A percentile compares a stretch with the other conserved stretches of the same genome.
Evolutionary conservation across 2,113 vertebrate species (phyloP).

Genomic region (Strix aluco): DNA sequence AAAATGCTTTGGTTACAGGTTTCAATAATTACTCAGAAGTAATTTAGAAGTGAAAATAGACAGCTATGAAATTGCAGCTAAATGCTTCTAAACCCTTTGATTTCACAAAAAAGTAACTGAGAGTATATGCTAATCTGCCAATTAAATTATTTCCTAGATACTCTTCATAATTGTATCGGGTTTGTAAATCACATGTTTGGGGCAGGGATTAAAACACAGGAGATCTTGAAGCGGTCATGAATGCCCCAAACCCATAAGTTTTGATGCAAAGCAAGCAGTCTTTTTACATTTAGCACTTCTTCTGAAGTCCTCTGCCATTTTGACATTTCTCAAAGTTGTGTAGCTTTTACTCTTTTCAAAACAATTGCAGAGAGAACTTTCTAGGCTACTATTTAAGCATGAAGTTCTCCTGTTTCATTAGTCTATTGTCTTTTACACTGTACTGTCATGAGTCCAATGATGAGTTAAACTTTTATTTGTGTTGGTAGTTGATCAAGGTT

Average conservation of each 20-base stretch:
- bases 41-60: neutral
- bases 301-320: neutral
- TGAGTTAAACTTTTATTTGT: neutral
- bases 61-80: neutral
- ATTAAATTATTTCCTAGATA: neutral
- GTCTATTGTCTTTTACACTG: neutral
- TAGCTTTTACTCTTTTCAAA: neutral
- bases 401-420: neutral
- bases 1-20: neutral
- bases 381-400: neutral
- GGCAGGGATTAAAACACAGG: neutral
- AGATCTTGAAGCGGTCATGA: neutral
- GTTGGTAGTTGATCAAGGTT: neutral
- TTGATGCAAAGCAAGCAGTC: neutral
- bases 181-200: neutral
- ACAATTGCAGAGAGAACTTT: neutral
- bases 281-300: neutral
- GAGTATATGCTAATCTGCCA: neutral
- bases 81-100: neutral
- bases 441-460: neutral
- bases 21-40: neutral
- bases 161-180: neutral
- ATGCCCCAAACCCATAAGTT: neutral
- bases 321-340: neutral
- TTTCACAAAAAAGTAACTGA: neutral